Base-by-base conservation (phyloP, 2,888 invertebrate species). In the Chymomyza amoena region DNA sequence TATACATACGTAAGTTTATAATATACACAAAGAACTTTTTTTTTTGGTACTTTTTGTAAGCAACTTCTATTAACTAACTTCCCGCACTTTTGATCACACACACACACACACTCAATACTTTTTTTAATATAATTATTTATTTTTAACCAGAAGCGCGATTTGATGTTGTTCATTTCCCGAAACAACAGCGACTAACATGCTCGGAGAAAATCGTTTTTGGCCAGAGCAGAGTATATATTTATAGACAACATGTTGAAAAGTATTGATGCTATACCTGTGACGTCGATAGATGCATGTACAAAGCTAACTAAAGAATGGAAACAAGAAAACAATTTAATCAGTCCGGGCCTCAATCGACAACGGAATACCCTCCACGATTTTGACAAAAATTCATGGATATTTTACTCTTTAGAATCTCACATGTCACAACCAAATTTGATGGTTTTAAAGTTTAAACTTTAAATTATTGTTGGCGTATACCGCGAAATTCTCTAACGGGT, bases 231-330 rank as follows among this genome's bases (percentile, higher is more conserved):
- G 16, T 57, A 57, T 13, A 39, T 61, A 45, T 61, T 61, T 62
- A 20, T 62, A 25, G 50, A 62, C 25, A 62, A 15, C n/a, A 6
- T 10, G 28, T 20, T 10, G 69, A 61, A 69, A 69, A 73, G 74
- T 82, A 70, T 83, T 85, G 79, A 85, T 81, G 83, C 84, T 68
- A 77, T 71, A 85, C 79, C 88, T 87, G 86, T 84, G 84, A 84
- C 84, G 84, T 84, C 72, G 73, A 18, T 68, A 61, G 60, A 66
- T 64, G 67, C 70, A 50, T 20, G 59, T 20, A 32, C 13, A 2
- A 45, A 13, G 10, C 39, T 45, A 45, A 13, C 13, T 13, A 45
- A 45, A 45, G 39, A 45, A 45, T 45, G 39, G 13, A 45, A 45
- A 45, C 13, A 45, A 13, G 0, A 4, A 18, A 57, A 28, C 20